Evolutionary conservation across 2,113 vertebrate species (phyloP), one percentile per base, ranked within the genome.

Genomic region (Hippocampus barbouri): DNA sequence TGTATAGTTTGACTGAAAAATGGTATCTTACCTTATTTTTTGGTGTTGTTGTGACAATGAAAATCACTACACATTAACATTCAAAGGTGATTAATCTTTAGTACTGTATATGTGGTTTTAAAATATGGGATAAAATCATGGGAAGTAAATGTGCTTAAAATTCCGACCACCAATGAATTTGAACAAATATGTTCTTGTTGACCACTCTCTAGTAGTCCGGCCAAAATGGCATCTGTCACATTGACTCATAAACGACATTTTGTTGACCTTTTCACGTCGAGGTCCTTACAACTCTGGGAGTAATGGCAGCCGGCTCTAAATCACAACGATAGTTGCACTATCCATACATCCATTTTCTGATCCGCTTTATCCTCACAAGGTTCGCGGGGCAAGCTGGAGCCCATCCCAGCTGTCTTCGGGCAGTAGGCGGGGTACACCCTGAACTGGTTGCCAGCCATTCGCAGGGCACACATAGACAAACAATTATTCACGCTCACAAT

Each of bases 201-300:
- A 62, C 60, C 63, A 27, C 23, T 47, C 25, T 73, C 25, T 23
- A 27, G 15, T 76, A 81, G 88, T 83, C 70, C 34, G 69, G 40
- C 60, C 66, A 49, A 70, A 61, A 70, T 65, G 27, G 68, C 61
- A 69, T 70, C 67, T 72, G 83, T 85, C 88, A 79, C 65, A 64
- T 75, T 8, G 0, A 79, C 81, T 86, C 85, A 83, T 79, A 83
- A 85, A 80, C 2, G 18, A 83, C 86, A 83, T 88, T 88, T 80
- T 69, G 41, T 73, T 83, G 83, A 89, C 88, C 87, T 88, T 89
- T 85, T 66, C 72, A 40, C 62, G 74, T 51, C 7, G 47, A 76
- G 49, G 21, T 23, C 30, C 23, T 43, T 71, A 65, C 77, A 34
- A 79, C 76, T 70, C 30, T 79, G 83, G 73, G 73, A 76, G 82